Evolutionary conservation across 2,113 vertebrate genomes (phyloP).

Genomic region (Actenoides lindsayi): DNA sequence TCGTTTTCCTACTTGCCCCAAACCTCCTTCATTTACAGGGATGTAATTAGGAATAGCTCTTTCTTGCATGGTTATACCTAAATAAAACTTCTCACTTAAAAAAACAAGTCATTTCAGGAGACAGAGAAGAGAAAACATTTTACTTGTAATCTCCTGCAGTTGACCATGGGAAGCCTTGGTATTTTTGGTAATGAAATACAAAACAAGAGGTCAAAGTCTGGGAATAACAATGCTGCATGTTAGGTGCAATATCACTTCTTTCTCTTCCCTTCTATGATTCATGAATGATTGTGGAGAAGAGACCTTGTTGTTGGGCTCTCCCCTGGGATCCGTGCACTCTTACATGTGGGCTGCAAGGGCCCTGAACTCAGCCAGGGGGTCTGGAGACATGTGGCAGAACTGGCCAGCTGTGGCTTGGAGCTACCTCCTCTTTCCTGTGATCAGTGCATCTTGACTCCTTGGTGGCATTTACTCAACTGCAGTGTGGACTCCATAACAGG

Average conservation of each 20-base stretch:
- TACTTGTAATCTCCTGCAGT: not conserved
- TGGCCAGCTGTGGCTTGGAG: not conserved
- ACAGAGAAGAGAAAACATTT: not conserved
- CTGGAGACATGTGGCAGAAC: not conserved
- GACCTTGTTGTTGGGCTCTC: not conserved
- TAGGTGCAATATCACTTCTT: not conserved
- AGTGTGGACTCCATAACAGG: not conserved
- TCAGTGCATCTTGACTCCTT: not conserved
- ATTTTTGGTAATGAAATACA: not conserved
- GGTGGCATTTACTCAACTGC: not conserved
- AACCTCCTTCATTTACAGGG: not conserved
- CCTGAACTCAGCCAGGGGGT: accelerated
- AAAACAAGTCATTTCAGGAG: not conserved
- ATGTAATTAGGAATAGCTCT: not conserved
- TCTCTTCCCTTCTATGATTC: not conserved
- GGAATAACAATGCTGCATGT: not conserved
- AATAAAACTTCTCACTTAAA: not conserved
- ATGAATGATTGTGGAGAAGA: not conserved
- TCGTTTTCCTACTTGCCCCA: not conserved
- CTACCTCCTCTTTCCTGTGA: not conserved
- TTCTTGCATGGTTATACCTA: not conserved
- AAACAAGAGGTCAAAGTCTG: not conserved
- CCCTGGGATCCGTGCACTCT: not conserved
- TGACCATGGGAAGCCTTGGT: not conserved
- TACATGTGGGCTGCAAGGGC: accelerated